A percentile compares a stretch with the other conserved stretches of the same genome.
Evolutionary conservation across 2,113 vertebrate genomes (phyloP).

Genomic region (Turdus rufiventris): DNA sequence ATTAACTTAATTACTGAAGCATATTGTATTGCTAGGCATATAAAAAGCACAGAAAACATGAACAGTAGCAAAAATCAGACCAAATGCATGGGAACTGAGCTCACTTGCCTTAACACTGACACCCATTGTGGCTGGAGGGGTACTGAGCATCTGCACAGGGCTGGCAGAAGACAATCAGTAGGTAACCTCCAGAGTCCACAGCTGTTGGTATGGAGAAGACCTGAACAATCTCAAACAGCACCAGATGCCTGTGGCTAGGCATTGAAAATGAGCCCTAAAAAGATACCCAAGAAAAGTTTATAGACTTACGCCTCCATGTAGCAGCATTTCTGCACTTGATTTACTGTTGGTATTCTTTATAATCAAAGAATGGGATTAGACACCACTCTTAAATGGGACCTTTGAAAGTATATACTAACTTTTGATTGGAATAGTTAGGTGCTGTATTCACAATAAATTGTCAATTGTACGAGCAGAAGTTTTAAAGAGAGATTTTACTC

Average conservation of each 20-base stretch:
- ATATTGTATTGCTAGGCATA: not conserved
- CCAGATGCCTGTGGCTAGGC: not conserved
- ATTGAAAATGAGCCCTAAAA: not conserved
- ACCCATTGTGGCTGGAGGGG: not conserved
- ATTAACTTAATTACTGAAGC: not conserved
- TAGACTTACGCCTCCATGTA: not conserved
- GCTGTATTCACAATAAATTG: not conserved
- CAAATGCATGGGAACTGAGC: not conserved
- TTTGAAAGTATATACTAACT: not conserved
- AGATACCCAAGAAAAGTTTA: not conserved
- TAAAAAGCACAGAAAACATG: not conserved
- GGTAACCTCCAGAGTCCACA: not conserved
- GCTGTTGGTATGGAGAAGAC: not conserved
- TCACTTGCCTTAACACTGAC: not conserved
- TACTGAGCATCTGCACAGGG: not conserved
- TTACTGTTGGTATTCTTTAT: not conserved
- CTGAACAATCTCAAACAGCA: not conserved
- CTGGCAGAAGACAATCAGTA: not conserved
- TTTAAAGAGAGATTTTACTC: not conserved
- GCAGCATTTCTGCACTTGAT: not conserved
- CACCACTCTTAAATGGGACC: not conserved
- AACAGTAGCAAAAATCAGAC: not conserved
- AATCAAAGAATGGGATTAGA: not conserved
- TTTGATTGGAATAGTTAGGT: not conserved
- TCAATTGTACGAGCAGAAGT: not conserved